These are phyloP conservation scores for Chroicocephalus ridibundus DNA, from an alignment of 2,113 vertebrate genomes.

Conservation along the genomic window DNA sequence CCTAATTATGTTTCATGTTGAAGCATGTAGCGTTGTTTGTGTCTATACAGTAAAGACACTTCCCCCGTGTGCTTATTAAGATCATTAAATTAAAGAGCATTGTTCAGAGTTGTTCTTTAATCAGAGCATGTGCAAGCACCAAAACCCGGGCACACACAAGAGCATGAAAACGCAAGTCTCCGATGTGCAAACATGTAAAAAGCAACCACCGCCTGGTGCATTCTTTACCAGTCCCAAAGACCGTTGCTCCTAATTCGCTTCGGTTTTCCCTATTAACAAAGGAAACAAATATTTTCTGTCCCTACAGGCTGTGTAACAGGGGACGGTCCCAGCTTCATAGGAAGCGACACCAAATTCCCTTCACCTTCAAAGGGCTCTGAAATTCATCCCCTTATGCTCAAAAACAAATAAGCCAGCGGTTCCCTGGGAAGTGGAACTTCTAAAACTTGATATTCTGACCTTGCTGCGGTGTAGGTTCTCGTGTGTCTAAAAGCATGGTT, in stretches of 20 bases:
- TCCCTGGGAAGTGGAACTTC: background rate
- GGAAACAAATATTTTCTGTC: background rate
- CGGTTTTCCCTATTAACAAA: background rate
- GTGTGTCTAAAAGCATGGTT: background rate
- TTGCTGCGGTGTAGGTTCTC: background rate
- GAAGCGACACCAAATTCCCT: background rate
- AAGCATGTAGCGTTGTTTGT: conserved; percentile 47
- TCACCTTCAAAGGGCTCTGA: background rate
- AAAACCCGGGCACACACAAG: background rate
- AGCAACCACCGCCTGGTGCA: background rate
- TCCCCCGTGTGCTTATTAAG: conserved; percentile 12
- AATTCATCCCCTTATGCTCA: background rate
- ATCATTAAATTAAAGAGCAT: conserved; percentile 47
- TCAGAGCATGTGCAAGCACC: conserved; percentile 12
- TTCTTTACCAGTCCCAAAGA: background rate
- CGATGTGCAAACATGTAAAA: background rate
- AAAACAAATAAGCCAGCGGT: background rate
- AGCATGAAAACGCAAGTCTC: background rate
- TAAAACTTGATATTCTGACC: conserved; percentile 2
- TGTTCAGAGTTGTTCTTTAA: conserved; percentile 24
- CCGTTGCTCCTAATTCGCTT: background rate
- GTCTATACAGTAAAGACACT: background rate
- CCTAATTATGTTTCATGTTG: conserved; percentile 52
- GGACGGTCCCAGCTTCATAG: background rate
- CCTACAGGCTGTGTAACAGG: background rate